Conservation (phyloP, 2,113 vertebrate species). For the Symphodus melops region DNA sequence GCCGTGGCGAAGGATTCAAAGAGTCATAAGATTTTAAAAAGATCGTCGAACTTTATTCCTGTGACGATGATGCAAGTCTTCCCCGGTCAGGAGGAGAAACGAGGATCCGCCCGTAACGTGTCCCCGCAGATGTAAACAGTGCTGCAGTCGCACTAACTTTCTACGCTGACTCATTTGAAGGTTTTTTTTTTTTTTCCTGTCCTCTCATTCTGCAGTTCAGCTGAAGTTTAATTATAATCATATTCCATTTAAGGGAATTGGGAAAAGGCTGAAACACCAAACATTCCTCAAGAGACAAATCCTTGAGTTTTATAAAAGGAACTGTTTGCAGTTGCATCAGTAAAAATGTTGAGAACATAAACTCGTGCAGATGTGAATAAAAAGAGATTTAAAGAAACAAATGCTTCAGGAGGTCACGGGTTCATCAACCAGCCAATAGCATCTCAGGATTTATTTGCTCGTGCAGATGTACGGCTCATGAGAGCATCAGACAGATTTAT, state of each 20-base stretch:
- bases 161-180: neutral
- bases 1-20: too few species aligned
- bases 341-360: neutral
- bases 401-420: neutral
- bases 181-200: neutral
- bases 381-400: neutral
- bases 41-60: too few species aligned
- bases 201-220: slow-evolving; percentile 1
- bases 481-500: neutral
- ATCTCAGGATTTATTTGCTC: neutral
- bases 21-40: too few species aligned
- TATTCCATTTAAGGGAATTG: neutral
- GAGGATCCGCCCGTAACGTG: neutral
- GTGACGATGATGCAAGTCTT: neutral
- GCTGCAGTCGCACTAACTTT: neutral
- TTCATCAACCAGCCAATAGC: neutral
- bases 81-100: neutral
- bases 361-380: neutral
- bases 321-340: neutral
- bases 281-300: neutral
- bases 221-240: neutral
- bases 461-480: neutral
- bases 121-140: neutral
- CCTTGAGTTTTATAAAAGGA: neutral
- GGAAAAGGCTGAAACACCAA: neutral